A percentile compares a stretch with the other conserved stretches of the same genome.
Conservation (phyloP, 2,888 invertebrate genomes). For the Rhogogaster chlorosoma region DNA sequence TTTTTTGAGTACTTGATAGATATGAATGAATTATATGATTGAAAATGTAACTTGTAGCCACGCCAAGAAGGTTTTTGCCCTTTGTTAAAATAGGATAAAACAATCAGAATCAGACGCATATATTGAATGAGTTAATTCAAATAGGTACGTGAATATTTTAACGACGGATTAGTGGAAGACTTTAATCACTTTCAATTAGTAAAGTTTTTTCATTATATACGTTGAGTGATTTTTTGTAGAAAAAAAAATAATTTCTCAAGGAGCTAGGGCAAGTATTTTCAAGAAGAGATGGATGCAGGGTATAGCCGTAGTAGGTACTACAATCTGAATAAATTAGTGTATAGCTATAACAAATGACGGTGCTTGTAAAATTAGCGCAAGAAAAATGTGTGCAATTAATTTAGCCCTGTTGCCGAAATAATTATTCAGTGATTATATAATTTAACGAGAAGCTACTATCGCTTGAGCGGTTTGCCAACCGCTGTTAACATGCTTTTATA, state of each 20-base stretch:
- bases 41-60: background rate
- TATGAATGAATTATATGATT: background rate
- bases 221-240: background rate
- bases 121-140: background rate
- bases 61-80: background rate
- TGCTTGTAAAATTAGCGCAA: conserved; percentile 28
- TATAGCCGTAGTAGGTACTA: background rate
- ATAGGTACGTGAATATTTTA: background rate
- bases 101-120: background rate
- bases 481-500: conserved; percentile 21
- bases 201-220: background rate
- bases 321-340: conserved; percentile 31
- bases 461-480: conserved; percentile 1
- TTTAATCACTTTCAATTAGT: background rate
- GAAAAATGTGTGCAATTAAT: conserved; percentile 32
- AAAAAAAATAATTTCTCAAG: background rate
- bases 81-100: background rate
- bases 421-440: conserved; percentile 41
- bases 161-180: background rate
- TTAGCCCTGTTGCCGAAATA: conserved; percentile 34
- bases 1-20: background rate
- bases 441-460: conserved; percentile 22
- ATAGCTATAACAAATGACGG: conserved; percentile 16
- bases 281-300: background rate
- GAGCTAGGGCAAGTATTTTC: conserved; percentile 13